Base-by-base conservation (phyloP, 2,797 vertebrate species). In the Tauraco hartlaubi region DNA sequence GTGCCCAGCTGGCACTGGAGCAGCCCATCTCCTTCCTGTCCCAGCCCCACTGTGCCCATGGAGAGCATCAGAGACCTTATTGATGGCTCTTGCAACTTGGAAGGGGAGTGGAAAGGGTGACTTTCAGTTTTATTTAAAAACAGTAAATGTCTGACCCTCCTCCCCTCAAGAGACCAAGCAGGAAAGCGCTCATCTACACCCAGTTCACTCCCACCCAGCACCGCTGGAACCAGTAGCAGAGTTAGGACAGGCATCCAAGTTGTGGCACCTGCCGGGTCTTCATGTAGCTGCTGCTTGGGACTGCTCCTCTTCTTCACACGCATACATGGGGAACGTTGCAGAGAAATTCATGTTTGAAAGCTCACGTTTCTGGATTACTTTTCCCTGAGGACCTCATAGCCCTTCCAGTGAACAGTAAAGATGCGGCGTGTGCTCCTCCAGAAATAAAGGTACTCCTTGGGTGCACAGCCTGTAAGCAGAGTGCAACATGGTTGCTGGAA, bases 281-380 rank as follows among this genome's bases (percentile, higher is more conserved):
- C 14, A 6, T 0, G 2, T 2, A 39, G n/a, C 25, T 19, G 29
- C 29, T 76, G 0, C 8, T 7, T 21, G 0, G 5, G 31, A 64
- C 31, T 91, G 46, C 46, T 73, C 22, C 72, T 69, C 29, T 41
- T 69, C 51, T 39, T 82, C 1, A 0, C 26, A 3, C 2, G 1
- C 4, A 5, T 21, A 5, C 25, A 9, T 0, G 1, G 29, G 49
- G 54, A 62, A 55, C 2, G 9, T 1, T 62, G n/a, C 62, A 46
- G 71, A 39, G 31, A 6, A 31, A 62, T 31, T 26, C 2, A 1
- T 2, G 2, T 21, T 31, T 83, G 35, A 31, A 92, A 66, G 26
- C 25, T 68, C 2, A 1, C 0, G 1, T 48, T 88, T 73, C 48
- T 4, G 10, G 22, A 31, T 78, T 73, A 76, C 12, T 56, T 82